Percentiles rank a stretch among this genome's conserved stretches.
Evolutionary conservation across 1,140 invertebrate species (phyloP).

Genomic region (Nasonia vitripennis): DNA sequence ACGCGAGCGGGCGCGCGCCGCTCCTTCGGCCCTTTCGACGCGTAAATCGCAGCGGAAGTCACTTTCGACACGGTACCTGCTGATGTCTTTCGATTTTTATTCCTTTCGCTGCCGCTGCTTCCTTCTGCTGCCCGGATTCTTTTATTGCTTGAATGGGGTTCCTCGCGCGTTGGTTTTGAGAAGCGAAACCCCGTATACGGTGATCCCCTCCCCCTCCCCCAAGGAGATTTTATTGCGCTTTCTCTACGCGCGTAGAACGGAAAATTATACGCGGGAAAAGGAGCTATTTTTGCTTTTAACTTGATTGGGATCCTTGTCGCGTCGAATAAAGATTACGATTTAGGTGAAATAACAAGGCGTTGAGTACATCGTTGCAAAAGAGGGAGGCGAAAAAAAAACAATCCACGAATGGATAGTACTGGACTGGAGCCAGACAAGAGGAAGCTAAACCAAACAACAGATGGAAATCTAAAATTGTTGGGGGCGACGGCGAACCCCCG

Average conservation of each 20-base stretch:
- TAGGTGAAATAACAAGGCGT: not conserved
- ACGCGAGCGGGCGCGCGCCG: constrained; percentile 26
- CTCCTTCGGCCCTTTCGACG: not conserved
- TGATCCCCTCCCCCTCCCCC: no score
- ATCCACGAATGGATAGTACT: no score
- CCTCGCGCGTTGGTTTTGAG: not conserved
- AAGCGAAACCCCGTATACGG: not conserved
- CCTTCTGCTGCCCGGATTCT: not conserved
- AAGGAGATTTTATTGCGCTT: not conserved
- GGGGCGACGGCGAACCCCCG: not conserved
- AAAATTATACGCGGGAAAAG: not conserved
- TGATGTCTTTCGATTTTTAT: not conserved
- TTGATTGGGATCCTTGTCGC: not conserved
- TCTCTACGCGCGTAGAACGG: not conserved
- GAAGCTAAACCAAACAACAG: constrained; percentile 19
- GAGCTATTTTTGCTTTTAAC: not conserved
- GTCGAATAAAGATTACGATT: not conserved
- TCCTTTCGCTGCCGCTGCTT: not conserved
- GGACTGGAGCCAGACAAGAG: no score
- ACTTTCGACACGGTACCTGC: not conserved
- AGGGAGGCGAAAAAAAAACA: not conserved
- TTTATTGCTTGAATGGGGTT: not conserved
- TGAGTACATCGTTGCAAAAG: not conserved
- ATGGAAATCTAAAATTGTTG: not conserved
- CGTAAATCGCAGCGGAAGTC: constrained; percentile 17